These are phyloP conservation scores for Apamea sordens DNA, from an alignment of 2,888 invertebrate genomes.

Conservation along the genomic window DNA sequence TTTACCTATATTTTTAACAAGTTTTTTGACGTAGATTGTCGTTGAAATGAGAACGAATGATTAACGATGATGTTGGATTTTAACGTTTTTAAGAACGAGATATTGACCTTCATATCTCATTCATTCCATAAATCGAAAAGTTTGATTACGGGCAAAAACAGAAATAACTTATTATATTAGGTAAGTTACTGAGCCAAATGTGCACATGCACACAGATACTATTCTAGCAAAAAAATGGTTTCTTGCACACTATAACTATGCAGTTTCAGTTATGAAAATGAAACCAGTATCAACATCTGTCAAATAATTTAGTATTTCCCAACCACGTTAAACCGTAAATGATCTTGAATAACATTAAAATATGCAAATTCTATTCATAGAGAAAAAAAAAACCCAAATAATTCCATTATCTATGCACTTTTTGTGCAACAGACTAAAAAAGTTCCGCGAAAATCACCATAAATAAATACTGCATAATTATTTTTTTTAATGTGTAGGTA, in stretches of 20 bases:
- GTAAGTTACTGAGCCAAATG: neutral
- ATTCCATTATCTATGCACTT: constrained; percentile 45
- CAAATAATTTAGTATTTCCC: neutral
- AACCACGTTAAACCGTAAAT: neutral
- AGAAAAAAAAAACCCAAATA: neutral
- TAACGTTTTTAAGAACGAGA: no score
- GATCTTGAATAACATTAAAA: neutral
- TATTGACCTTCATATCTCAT: neutral
- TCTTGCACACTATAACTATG: neutral
- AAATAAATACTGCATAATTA: constrained; percentile 41
- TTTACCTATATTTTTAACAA: neutral
- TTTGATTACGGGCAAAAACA: neutral
- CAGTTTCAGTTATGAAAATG: neutral
- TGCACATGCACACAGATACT: neutral
- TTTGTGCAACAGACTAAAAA: constrained; percentile 46
- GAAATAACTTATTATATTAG: no score
- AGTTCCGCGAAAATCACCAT: constrained; percentile 40
- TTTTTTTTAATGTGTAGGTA: constrained; percentile 51
- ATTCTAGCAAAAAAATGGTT: neutral
- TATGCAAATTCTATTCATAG: neutral
- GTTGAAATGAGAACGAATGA: neutral
- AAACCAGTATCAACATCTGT: neutral
- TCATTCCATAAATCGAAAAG: neutral
- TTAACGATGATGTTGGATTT: neutral
- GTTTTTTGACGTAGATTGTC: neutral